These are phyloP conservation scores for Aphrocallistes beatrix DNA, from an alignment of 37 sponge, comb jelly and placozoan genomes.

Conservation along the genomic window DNA sequence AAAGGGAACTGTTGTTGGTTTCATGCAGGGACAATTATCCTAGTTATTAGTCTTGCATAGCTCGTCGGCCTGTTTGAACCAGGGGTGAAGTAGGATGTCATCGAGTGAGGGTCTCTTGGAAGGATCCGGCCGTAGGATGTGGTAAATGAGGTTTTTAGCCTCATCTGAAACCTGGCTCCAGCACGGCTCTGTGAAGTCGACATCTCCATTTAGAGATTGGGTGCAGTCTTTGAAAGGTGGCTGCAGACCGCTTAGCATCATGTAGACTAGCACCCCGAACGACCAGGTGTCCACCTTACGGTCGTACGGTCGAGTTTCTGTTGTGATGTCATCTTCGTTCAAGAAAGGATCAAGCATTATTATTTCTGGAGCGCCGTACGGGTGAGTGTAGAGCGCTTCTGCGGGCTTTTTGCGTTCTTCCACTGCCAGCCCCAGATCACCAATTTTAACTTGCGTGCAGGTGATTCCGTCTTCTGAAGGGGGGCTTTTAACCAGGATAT, in stretches of 20 bases:
- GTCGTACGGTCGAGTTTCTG: neutral
- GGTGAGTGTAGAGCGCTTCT: neutral
- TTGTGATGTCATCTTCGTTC: neutral
- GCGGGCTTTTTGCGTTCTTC: neutral
- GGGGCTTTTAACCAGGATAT: neutral
- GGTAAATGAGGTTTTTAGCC: neutral
- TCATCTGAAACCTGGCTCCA: neutral
- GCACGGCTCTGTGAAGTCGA: neutral
- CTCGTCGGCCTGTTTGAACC: neutral
- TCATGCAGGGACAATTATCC: neutral
- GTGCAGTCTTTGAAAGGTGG: neutral
- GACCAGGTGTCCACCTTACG: constrained; percentile 11
- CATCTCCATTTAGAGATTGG: neutral
- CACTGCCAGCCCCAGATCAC: neutral
- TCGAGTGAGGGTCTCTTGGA: neutral
- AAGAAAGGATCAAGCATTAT: neutral
- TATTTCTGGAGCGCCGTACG: neutral
- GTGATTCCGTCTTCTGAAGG: neutral
- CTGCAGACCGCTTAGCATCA: neutral
- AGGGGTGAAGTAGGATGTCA: neutral
- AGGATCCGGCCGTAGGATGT: neutral
- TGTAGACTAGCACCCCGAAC: neutral
- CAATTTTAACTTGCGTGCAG: neutral
- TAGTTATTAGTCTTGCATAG: neutral
- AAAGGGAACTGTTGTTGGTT: neutral